Evolutionary conservation across 1,140 invertebrate species (phyloP).

Genomic region (Macrotrachela quadricornifera): DNA sequence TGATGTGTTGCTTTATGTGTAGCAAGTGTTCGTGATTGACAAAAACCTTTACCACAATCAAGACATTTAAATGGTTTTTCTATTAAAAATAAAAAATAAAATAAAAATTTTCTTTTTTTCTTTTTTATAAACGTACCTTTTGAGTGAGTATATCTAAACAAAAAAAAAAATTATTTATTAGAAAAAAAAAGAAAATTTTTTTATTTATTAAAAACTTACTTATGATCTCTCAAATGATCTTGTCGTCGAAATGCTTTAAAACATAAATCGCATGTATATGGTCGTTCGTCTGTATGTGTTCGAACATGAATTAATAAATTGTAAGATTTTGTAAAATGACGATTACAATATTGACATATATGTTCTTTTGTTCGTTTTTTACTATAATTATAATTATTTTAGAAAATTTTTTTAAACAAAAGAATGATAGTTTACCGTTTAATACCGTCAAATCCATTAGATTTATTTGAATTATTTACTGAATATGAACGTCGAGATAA

Average conservation of each 20-base stretch:
- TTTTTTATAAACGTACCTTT: too few species aligned
- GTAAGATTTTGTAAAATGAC: slow-evolving; percentile 37
- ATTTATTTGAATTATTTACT: too few species aligned
- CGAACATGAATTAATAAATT: slow-evolving; percentile 89
- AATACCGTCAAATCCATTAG: too few species aligned
- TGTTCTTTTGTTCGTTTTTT: not conserved
- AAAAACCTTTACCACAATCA: slow-evolving; percentile 80
- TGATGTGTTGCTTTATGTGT: slow-evolving; percentile 43
- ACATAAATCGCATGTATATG: slow-evolving; percentile 91
- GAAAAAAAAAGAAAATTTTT: slow-evolving; percentile 36
- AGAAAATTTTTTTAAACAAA: too few species aligned
- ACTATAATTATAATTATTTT: too few species aligned
- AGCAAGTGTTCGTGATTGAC: slow-evolving; percentile 66
- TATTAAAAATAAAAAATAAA: slow-evolving; percentile 1
- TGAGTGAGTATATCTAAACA: too few species aligned
- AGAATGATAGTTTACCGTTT: too few species aligned
- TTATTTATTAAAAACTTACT: not conserved
- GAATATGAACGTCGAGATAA: too few species aligned
- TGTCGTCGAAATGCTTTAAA: slow-evolving; percentile 85
- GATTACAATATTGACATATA: slow-evolving; percentile 7
- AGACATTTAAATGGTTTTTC: slow-evolving; percentile 81
- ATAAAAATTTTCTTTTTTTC: not conserved
- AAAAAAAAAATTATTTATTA: not conserved
- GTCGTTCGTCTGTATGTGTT: slow-evolving; percentile 87
- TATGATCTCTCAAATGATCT: slow-evolving; percentile 76